Evolutionary conservation across 2,797 vertebrate genomes (phyloP), one percentile per base, ranked within the genome.

Genomic region (Petrocephalus sullivani): DNA sequence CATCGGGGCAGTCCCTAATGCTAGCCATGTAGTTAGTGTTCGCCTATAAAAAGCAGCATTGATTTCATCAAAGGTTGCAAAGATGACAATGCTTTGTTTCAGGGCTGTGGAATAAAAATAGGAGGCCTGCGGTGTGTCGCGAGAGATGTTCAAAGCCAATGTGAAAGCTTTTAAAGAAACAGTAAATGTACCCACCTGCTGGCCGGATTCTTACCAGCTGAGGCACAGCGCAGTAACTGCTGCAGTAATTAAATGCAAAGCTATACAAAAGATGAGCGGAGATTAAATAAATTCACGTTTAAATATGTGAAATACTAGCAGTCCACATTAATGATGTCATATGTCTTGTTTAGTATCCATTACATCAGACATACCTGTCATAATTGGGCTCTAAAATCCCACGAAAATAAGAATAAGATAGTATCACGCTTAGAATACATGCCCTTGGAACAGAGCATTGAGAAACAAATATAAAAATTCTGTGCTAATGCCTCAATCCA

Each of bases 1-100:
- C 19, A n/a, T 23, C 8, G 8, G 41, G 7, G 49, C 21, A 14
- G 58, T 33, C 16, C 28, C 54, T 85, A 37, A 85, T 56, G 21
- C 54, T 41, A 84, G 51, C 19, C 82, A 54, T 33, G 84, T 58
- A 33, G 51, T 57, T 28, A 90, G 90, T 85, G 89, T 53, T 78
- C 56, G 56, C 88, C 58, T 58, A 88, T 60, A 33, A 14, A 85
- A 83, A 84, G 58, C 12, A 58, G 46, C 81, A 85, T 64, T 89
- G 89, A 90, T 88, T 85, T 90, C 82, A 41, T 14, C 61, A 83
- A 88, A 87, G 64, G 41, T 78, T 46, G 41, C 46, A 56, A 81
- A 82, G 88, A 54, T 53, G 58, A 71, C 16, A 46, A 60, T 60
- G 21, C 21, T 46, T 61, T 37, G 57, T 83, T 21, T 14, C 46